Evolutionary conservation across 2,888 invertebrate species (phyloP), one percentile per base, ranked within the genome.

Genomic region (Sussaba pulchella): DNA sequence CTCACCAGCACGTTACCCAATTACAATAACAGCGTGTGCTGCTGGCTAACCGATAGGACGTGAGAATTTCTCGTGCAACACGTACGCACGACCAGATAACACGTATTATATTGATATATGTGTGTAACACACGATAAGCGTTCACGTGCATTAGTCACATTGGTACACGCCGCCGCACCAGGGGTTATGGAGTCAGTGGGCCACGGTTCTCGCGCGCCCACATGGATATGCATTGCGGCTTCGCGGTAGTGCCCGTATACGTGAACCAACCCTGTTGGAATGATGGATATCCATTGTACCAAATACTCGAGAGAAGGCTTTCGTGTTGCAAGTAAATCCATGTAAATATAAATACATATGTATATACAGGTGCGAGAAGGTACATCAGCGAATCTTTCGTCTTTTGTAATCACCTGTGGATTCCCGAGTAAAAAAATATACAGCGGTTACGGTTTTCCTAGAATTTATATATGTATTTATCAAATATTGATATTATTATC

Each of bases 181-280:
- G 78, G 71, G 88, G 87, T 89, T 87, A 88, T 78, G 85, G 82
- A 88, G 87, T 88, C 88, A 88, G 85, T 87, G 84, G 88, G 85
- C 75, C 88, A 87, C 70, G n/a, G 76, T 77, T 80, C 61, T 79
- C 78, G 69, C 81, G 77, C 80, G 57, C 83, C 75, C 81, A 83
- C 80, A 70, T 70, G 71, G 70, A 69, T 74, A 78, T 80, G 43
- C 77, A 79, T 83, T n/a, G 77, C 72, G 50, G 74, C 73, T 57
- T 77, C 8, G 61, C 64, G 3, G 71, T 47, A 54, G 19, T 26
- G 64, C 24, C 50, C 45, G 45, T 50, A 67, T 66, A 76, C 71
- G 75, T 72, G 64, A 75, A 59, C 67, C 26, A 52, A 26, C 64
- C 9, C 47, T 59, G 17, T n/a, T n/a, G n/a, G 41, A 64, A 82